Evolutionary conservation across 2,797 vertebrate species (phyloP), one percentile per base, ranked within the genome.

Genomic region (Oryzias sinensis): DNA sequence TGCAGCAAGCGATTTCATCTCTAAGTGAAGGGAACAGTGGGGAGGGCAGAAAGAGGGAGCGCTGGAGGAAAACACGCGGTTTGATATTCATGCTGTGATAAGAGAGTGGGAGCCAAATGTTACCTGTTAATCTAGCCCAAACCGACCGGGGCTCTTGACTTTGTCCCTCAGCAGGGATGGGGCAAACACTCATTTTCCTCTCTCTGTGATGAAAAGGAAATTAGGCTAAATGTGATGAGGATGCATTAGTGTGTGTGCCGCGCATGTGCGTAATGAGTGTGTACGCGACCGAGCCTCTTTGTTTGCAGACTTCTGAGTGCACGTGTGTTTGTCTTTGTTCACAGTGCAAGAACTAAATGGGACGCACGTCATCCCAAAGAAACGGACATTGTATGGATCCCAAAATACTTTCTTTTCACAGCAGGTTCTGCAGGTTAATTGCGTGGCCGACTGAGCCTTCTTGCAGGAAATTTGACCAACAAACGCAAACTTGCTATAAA

Each of bases 1-100:
- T 96, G 95, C 96, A 98, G 95, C 96, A 94, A 98, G 96, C 94
- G 95, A 98, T 98, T 99, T 98, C 96, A 97, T 98, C 96, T 98
- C 95, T 96, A 98, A 97, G 95, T 96, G 96, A 96, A 96, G 93
- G 94, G 95, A 98, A 97, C 95, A 94, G 97, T 95, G 95, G 86
- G 86, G 83, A 81, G 83, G 83, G 80, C 77, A 45, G 44, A 72
- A 75, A 65, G 72, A 79, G 78, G 83, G 84, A 82, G 81, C 93
- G 91, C 93, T 91, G 86, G 94, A 94, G 93, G 81, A 84, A 90
- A 89, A 89, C 94, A 95, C 92, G 92, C 91, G 68, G 76, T 86
- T 94, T 94, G 94, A 94, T 96, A 96, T 95, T 95, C 94, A 94
- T 91, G 95, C 93, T 93, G 87, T 89, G 90, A 91, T 90, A 91